Evolutionary conservation across 2,888 invertebrate species (phyloP), one percentile per base, ranked within the genome.

Genomic region (Caenorhabditis sp.): DNA sequence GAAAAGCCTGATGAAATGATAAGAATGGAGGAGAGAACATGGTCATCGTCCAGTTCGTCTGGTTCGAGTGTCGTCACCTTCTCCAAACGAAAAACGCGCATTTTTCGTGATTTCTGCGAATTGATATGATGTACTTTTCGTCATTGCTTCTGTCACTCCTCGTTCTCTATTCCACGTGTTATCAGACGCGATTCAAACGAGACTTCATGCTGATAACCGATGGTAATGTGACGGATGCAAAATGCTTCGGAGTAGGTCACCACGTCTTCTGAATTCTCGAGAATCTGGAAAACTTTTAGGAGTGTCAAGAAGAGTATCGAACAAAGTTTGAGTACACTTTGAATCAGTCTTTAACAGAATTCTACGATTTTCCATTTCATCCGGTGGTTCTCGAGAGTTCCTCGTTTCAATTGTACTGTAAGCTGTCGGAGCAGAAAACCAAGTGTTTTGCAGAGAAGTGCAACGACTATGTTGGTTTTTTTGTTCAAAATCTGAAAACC

Each of bases 341-440:
- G 47, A 87, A 87, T 59, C 87, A 91, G 76, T 87, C 88, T 5
- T 28, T 83, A 12, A 38, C 87, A 8, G 90, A 91, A 70, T 91
- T 91, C 80, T 91, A 91, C 69, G 91, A 91, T 72, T 91, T 91
- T 64, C 91, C 91, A 41, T 89, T 91, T 72, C 91, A 91, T 84
- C 91, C 91, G 2, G 83, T 89, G 28, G 84, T 91, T 10, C 84
- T 91, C 19, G 85, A 90, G 19, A 86, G 88, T 51, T 85, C 87
- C 3, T 85, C 87, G 6, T 91, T 87, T 72, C 76, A 89, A 47
- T 82, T 90, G 10, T 91, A 90, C 68, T 91, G 91, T 72, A 89
- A 87, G 54, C 70, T 91, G 49, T 89, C 91, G 1, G 89, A 90
- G 28, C 84, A 89, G 58, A 90, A 90, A 79, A 91, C 90, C 2